Conservation (phyloP, 2,113 vertebrate genomes). For the Zosterops borbonicus region DNA sequence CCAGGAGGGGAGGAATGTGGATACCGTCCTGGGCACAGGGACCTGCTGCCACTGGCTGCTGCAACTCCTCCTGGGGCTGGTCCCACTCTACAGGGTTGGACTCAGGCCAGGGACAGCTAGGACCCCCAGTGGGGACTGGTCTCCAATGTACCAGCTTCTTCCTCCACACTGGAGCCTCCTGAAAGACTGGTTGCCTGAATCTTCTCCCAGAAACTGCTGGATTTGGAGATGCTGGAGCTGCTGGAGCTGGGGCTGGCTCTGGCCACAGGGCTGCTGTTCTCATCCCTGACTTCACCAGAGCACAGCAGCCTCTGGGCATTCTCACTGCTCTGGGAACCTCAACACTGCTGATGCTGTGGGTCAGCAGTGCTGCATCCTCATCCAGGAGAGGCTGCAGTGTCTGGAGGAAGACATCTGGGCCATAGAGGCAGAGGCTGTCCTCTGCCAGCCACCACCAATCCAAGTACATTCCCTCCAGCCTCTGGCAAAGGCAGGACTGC, state of each 20-base stretch:
- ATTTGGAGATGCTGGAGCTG: not conserved
- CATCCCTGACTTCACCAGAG: no score
- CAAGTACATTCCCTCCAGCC: not conserved
- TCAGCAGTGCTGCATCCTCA: fast-evolving
- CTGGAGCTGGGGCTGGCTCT: not conserved
- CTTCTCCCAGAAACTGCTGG: no score
- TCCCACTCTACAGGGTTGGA: not conserved
- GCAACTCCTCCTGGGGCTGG: not conserved
- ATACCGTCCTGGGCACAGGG: not conserved
- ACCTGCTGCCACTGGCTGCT: not conserved
- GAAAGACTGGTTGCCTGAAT: not conserved
- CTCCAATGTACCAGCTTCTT: not conserved
- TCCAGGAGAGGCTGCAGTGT: not conserved
- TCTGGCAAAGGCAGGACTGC: not conserved
- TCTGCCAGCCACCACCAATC: not conserved
- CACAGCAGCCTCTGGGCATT: not conserved
- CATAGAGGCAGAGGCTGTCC: not conserved
- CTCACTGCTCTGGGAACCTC: not conserved
- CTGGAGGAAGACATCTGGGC: not conserved
- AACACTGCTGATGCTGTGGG: not conserved
- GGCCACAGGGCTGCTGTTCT: not conserved
- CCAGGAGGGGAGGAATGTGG: not conserved
- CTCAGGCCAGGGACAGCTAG: not conserved
- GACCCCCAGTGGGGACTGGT: no score
- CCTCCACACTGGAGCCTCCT: not conserved